Evolutionary conservation across 1,140 invertebrate genomes (phyloP).

Genomic region (Nilaparvata lugens): DNA sequence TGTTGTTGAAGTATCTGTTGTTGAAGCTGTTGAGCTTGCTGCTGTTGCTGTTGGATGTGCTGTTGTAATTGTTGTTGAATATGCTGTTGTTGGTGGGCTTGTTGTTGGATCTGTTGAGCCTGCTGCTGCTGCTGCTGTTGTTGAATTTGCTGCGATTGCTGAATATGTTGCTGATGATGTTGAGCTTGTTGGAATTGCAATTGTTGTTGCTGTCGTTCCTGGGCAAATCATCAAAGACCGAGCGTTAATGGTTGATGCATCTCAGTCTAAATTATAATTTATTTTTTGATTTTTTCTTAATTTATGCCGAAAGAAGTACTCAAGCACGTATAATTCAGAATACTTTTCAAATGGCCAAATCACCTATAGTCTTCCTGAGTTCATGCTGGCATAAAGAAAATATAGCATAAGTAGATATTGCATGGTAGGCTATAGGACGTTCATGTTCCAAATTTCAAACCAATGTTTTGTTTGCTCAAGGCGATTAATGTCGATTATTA

Average conservation of each 20-base stretch:
- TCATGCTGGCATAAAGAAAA: too few relatives aligned
- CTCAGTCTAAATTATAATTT: slow-evolving; percentile 31
- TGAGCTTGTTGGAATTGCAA: slow-evolving; percentile 23
- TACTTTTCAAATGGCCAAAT: too few relatives aligned
- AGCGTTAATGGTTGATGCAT: slow-evolving; percentile 30
- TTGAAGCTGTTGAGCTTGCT: slow-evolving; percentile 19
- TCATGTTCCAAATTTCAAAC: too few relatives aligned
- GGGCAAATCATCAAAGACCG: slow-evolving; percentile 22
- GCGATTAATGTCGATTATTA: too few relatives aligned
- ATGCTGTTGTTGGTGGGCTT: slow-evolving; percentile 27
- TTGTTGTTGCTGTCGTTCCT: slow-evolving; percentile 36
- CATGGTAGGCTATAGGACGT: too few relatives aligned
- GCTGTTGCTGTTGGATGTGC: slow-evolving; percentile 13
- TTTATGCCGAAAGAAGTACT: too few relatives aligned
- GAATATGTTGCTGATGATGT: slow-evolving; percentile 38
- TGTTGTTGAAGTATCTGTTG: slow-evolving; percentile 26
- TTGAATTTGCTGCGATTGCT: slow-evolving; percentile 36
- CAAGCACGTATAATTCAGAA: too few relatives aligned
- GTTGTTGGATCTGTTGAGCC: slow-evolving; percentile 12
- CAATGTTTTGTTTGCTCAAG: too few relatives aligned
- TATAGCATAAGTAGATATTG: too few relatives aligned
- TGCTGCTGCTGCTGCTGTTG: slow-evolving; percentile 38
- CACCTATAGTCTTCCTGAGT: too few relatives aligned
- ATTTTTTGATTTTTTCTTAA: not conserved
- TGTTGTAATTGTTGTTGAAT: slow-evolving; percentile 28